A percentile compares a stretch with the other conserved stretches of the same genome.
phyloP scores from a whole-genome alignment of 2,797 vertebrate genomes.

The Gymnopithys bicolor region DNA sequence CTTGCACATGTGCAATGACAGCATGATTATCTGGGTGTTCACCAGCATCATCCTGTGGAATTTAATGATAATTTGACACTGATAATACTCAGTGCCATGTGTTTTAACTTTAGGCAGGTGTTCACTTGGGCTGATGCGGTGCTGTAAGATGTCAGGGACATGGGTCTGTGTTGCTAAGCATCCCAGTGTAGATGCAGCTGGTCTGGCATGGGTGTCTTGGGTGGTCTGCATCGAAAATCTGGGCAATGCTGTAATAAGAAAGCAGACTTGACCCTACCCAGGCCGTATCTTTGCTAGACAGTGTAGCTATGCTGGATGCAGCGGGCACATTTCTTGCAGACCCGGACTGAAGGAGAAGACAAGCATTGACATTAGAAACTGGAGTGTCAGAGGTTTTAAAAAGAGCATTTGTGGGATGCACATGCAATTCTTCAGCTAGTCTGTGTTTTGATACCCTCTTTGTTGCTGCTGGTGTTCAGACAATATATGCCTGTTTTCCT shows the following conservation, averaged over 20 bases:
- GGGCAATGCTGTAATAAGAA: background rate
- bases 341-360: background rate
- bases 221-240: background rate
- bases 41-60: background rate
- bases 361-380: background rate
- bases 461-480: background rate
- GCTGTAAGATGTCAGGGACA: background rate
- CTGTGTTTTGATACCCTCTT: background rate
- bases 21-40: background rate
- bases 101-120: background rate
- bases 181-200: background rate
- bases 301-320: background rate
- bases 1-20: fast-evolving
- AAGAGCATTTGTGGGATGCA: background rate
- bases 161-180: background rate
- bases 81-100: background rate
- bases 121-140: background rate
- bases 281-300: background rate
- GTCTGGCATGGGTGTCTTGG: background rate
- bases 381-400: background rate
- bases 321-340: background rate
- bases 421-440: background rate
- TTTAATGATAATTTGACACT: background rate
- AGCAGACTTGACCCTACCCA: background rate
- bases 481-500: background rate